Evolutionary conservation across 2,113 vertebrate genomes (phyloP).

Genomic region (Nothobranchius kuhntae): DNA sequence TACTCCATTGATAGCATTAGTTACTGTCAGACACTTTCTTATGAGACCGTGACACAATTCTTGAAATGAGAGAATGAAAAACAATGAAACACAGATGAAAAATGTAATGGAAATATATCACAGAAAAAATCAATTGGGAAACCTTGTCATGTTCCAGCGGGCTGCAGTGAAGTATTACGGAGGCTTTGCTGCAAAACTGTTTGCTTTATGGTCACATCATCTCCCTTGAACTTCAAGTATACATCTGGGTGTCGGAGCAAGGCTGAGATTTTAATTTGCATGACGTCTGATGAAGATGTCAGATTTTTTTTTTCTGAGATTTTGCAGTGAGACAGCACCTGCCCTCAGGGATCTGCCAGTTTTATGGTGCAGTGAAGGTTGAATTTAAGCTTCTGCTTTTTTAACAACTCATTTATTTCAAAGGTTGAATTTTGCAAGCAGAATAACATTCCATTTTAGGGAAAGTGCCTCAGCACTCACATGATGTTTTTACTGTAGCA

Average conservation of each 20-base stretch:
- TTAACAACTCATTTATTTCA: not conserved
- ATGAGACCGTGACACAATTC: constrained; percentile 37
- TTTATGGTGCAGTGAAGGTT: not conserved
- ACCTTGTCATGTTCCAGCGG: constrained; percentile 40
- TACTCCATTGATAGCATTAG: constrained; percentile 51
- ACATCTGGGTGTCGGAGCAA: constrained; percentile 30
- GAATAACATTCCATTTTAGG: not conserved
- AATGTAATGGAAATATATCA: constrained; percentile 36
- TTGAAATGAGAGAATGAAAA: constrained; percentile 24
- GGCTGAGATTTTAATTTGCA: constrained; percentile 24
- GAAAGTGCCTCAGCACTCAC: not conserved
- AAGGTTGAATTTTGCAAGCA: not conserved
- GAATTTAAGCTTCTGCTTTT: not conserved
- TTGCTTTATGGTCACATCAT: constrained; percentile 37
- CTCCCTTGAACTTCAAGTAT: constrained; percentile 57
- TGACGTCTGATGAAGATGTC: constrained; percentile 47
- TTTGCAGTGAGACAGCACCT: constrained; percentile 13
- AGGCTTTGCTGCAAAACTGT: constrained; percentile 34
- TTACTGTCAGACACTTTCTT: constrained; percentile 41
- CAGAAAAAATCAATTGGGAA: constrained; percentile 41
- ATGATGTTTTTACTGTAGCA: not conserved
- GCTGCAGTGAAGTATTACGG: constrained; percentile 28
- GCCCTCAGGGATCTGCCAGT: not conserved
- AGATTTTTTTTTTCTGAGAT: constrained; percentile 16
- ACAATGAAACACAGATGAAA: constrained; percentile 29